Conservation (phyloP, 2,888 invertebrate species). For the Limnephilus marmoratus region DNA sequence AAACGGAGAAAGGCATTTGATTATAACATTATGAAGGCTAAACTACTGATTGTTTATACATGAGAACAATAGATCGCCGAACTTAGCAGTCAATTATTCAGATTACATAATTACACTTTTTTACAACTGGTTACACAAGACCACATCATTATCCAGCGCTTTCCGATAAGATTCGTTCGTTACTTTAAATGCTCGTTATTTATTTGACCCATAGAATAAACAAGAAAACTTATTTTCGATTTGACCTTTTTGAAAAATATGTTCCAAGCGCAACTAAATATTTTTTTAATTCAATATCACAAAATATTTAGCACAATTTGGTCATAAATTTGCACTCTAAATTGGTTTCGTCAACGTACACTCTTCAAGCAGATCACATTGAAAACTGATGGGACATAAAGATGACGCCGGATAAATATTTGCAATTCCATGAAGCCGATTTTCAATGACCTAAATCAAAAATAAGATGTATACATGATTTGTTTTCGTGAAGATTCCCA, state of each 20-base stretch:
- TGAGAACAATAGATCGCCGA: background rate
- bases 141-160: background rate
- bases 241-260: too few relatives aligned
- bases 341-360: background rate
- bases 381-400: background rate
- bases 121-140: background rate
- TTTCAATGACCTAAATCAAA: background rate
- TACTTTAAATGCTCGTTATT: background rate
- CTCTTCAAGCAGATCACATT: background rate
- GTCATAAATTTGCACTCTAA: background rate
- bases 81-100: background rate
- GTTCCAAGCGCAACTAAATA: too few relatives aligned
- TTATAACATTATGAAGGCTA: background rate
- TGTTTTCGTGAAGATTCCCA: background rate
- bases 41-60: constrained; percentile 2
- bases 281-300: background rate
- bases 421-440: background rate
- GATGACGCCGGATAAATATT: background rate
- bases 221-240: too few relatives aligned
- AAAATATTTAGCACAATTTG: background rate
- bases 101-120: background rate
- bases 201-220: background rate
- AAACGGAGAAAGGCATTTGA: constrained; percentile 27
- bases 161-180: background rate
- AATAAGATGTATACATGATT: background rate